phyloP scores from a whole-genome alignment of 2,888 invertebrate genomes.

The Caenorhabditis wallacei region DNA sequence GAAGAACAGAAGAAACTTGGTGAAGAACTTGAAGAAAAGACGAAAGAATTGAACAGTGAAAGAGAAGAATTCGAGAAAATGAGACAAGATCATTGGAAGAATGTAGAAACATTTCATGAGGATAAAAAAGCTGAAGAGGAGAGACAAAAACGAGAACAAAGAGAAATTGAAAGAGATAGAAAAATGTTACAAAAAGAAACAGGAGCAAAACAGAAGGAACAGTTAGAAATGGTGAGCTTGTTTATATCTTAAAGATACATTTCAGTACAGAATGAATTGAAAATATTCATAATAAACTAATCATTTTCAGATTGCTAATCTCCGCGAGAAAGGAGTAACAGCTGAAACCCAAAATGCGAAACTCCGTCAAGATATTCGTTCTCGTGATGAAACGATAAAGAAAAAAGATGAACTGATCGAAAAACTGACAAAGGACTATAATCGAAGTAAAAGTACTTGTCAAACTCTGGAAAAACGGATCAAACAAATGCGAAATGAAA shows the following conservation, averaged over 20 bases:
- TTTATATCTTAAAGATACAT: background rate
- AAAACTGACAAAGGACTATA: constrained; percentile 24
- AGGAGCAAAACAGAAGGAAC: constrained; percentile 19
- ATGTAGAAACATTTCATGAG: constrained; percentile 28
- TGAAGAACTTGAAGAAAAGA: background rate
- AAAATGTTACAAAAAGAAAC: constrained; percentile 26
- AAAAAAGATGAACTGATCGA: constrained; percentile 41
- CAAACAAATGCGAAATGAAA: constrained; percentile 43
- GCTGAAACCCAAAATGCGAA: constrained; percentile 31
- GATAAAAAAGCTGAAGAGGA: constrained; percentile 20
- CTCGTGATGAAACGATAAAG: constrained; percentile 43
- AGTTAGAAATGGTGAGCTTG: background rate
- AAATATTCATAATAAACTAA: background rate
- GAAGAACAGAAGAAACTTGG: constrained; percentile 1
- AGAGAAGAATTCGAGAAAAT: background rate
- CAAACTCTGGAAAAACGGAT: constrained; percentile 44
- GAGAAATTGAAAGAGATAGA: constrained; percentile 55
- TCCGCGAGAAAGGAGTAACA: constrained; percentile 3
- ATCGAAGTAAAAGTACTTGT: constrained; percentile 3
- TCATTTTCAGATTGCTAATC: constrained; percentile 38
- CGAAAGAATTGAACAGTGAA: constrained; percentile 1
- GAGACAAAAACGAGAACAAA: constrained; percentile 19
- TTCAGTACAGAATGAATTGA: background rate
- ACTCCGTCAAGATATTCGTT: constrained; percentile 36
- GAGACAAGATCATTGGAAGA: constrained; percentile 1